A percentile compares a stretch with the other conserved stretches of the same genome.
Evolutionary conservation across 2,888 invertebrate species (phyloP).

Genomic region (Ophion ellenae): DNA sequence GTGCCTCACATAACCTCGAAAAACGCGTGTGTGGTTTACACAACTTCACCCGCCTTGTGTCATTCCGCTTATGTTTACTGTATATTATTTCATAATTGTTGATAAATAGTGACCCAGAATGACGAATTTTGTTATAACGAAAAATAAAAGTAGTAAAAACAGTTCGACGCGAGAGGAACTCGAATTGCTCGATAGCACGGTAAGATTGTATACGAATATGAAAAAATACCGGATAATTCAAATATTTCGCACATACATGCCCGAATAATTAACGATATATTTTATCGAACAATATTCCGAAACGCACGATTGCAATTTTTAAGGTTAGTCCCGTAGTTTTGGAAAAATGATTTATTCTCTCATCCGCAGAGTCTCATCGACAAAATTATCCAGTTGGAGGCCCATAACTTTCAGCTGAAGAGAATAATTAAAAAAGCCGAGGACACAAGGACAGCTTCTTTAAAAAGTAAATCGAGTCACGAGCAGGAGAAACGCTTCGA

Average conservation of each 20-base stretch:
- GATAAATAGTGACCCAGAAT: conserved; percentile 29
- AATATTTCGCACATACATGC: conserved; percentile 28
- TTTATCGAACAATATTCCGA: not conserved
- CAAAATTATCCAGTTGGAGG: conserved; percentile 89
- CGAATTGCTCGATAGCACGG: conserved; percentile 84
- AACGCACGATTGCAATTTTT: not conserved
- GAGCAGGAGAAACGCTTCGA: conserved; percentile 86
- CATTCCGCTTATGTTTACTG: not conserved
- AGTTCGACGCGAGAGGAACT: conserved; percentile 83
- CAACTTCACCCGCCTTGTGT: not conserved
- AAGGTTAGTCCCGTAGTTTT: not conserved
- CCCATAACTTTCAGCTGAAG: conserved; percentile 91
- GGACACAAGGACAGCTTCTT: conserved; percentile 65
- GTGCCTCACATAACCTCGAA: not conserved
- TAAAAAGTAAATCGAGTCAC: conserved; percentile 50
- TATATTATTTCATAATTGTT: not conserved
- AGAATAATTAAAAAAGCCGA: conserved; percentile 85
- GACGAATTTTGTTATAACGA: conserved; percentile 63
- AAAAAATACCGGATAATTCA: not conserved
- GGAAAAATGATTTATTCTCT: not conserved
- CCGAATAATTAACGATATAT: conserved; percentile 12
- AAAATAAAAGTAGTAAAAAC: conserved; percentile 75
- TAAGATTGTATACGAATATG: conserved; percentile 67
- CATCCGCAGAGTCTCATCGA: conserved; percentile 88
- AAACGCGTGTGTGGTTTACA: not conserved